Evolutionary conservation across 2,888 invertebrate genomes (phyloP).

Genomic region (Sepioteuthis lessoniana): DNA sequence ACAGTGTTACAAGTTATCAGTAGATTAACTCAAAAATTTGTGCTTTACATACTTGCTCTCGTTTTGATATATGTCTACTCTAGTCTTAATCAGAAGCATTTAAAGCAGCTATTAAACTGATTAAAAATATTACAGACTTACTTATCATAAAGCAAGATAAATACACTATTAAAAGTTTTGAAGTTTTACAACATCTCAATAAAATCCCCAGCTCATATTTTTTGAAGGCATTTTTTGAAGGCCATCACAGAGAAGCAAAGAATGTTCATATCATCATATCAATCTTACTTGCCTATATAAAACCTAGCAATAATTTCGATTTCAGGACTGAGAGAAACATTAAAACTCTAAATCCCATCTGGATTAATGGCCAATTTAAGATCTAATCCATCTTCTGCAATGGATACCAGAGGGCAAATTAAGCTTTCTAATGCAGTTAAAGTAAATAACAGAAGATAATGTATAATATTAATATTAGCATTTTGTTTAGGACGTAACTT

Average conservation of each 20-base stretch:
- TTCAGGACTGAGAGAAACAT: conserved; percentile 16
- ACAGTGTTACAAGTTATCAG: no score
- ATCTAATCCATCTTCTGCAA: conserved; percentile 10
- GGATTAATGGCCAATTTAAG: conserved; percentile 33
- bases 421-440: not conserved
- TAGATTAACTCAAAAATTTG: no score
- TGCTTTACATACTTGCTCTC: no score
- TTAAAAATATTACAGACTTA: no score
- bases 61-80: no score
- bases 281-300: no score
- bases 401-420: not conserved
- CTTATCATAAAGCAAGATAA: not conserved
- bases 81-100: no score
- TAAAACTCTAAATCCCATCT: not conserved
- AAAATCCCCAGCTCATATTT: not conserved
- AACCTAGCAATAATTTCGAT: not conserved
- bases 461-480: no score
- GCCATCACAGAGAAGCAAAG: not conserved
- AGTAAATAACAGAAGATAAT: no score
- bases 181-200: not conserved
- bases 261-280: conserved; percentile 7
- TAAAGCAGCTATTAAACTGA: no score
- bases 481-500: no score
- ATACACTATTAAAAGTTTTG: not conserved
- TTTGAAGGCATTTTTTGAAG: not conserved